These are phyloP conservation scores for Prionace glauca DNA, from an alignment of 2,797 vertebrate genomes.

Conservation along the genomic window DNA sequence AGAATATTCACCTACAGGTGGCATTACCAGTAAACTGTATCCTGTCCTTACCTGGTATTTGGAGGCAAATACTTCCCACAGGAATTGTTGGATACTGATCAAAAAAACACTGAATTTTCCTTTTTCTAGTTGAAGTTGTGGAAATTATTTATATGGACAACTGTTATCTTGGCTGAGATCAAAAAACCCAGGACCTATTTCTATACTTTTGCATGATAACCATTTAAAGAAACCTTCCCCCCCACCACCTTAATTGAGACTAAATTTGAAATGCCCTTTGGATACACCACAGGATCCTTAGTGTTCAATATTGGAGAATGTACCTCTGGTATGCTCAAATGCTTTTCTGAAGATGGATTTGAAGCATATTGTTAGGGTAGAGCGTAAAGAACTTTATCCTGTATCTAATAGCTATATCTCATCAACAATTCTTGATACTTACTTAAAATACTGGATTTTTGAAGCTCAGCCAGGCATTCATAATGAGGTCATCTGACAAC, in stretches of 20 bases:
- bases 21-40: background rate
- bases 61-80: background rate
- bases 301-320: background rate
- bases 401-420: background rate
- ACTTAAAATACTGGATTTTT: background rate
- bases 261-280: background rate
- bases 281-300: background rate
- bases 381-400: background rate
- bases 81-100: background rate
- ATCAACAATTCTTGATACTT: background rate
- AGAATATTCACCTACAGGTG: background rate
- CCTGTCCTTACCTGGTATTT: background rate
- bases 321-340: background rate
- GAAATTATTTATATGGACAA: slow-evolving; percentile 1
- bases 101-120: background rate
- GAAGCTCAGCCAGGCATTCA: too few relatives aligned
- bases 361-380: background rate
- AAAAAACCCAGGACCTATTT: background rate
- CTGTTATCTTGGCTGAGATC: background rate
- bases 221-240: background rate
- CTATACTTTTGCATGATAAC: background rate
- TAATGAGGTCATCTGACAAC: too few relatives aligned
- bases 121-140: background rate
- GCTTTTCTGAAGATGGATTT: background rate
- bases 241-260: background rate